A percentile compares a stretch with the other conserved stretches of the same genome.
Evolutionary conservation across 2,888 invertebrate genomes (phyloP).

Genomic region (Sesamia inferens): DNA sequence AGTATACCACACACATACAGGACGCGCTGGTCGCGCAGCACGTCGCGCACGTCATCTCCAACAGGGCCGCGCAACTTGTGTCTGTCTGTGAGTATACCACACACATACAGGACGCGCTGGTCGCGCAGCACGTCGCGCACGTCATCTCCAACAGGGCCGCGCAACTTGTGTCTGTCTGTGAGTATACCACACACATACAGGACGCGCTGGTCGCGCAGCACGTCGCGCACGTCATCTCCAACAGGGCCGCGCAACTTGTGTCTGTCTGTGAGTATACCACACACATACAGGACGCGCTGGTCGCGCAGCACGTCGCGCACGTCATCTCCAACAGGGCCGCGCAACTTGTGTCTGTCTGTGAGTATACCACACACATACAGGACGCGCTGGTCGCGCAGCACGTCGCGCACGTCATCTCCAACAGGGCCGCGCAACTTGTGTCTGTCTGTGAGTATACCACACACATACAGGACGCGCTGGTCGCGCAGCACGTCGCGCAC

Average conservation of each 20-base stretch:
- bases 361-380: constrained; percentile 79
- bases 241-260: constrained; percentile 93
- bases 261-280: constrained; percentile 91
- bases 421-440: constrained; percentile 93
- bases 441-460: constrained; percentile 91
- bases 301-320: constrained; percentile 92
- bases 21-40: constrained; percentile 92
- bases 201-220: constrained; percentile 92
- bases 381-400: constrained; percentile 92
- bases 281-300: constrained; percentile 90
- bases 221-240: constrained; percentile 92
- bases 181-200: constrained; percentile 79
- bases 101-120: constrained; percentile 90
- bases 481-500: constrained; percentile 92
- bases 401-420: constrained; percentile 92
- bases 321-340: constrained; percentile 93
- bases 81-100: constrained; percentile 91
- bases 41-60: constrained; percentile 92
- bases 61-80: constrained; percentile 93
- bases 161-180: constrained; percentile 92
- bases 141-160: constrained; percentile 93
- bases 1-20: constrained; percentile 79
- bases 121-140: constrained; percentile 92
- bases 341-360: constrained; percentile 92
- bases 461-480: constrained; percentile 90